Evolutionary conservation across 2,797 vertebrate genomes (phyloP).

Genomic region (Paedocypris micromegethes): DNA sequence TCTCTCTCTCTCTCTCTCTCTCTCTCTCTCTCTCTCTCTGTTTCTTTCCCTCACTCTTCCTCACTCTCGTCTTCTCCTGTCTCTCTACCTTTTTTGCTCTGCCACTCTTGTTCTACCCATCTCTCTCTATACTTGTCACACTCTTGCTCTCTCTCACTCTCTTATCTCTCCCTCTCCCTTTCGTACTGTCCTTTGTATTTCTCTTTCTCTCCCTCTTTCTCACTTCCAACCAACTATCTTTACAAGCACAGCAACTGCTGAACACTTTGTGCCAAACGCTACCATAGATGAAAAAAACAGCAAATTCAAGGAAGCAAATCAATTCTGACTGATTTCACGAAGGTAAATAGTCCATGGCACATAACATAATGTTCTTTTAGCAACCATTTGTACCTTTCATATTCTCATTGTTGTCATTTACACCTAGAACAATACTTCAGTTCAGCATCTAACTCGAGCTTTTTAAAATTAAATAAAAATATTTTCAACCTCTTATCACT

Average conservation of each 20-base stretch:
- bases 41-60: slow-evolving; percentile 6
- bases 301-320: slow-evolving; percentile 43
- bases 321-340: slow-evolving; percentile 40
- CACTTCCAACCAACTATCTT: slow-evolving; percentile 68
- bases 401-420: background rate
- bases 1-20: slow-evolving; percentile 25
- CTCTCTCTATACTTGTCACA: slow-evolving; percentile 26
- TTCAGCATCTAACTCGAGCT: no score
- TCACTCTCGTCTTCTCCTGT: slow-evolving; percentile 16
- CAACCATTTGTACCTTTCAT: background rate
- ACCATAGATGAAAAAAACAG: slow-evolving; percentile 47
- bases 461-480: no score
- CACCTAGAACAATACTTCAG: background rate
- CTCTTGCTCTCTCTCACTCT: background rate
- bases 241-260: slow-evolving; percentile 61
- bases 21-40: slow-evolving; percentile 24
- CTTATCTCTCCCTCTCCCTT: no score
- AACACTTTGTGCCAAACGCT: slow-evolving; percentile 45
- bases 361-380: slow-evolving; percentile 5
- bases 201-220: slow-evolving; percentile 47
- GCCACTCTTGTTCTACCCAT: slow-evolving; percentile 27
- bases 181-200: background rate
- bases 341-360: slow-evolving; percentile 15
- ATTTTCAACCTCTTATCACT: no score
- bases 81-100: slow-evolving; percentile 59